phyloP scores from a whole-genome alignment of 2,888 invertebrate genomes.

The Aphidoletes aphidimyza region DNA sequence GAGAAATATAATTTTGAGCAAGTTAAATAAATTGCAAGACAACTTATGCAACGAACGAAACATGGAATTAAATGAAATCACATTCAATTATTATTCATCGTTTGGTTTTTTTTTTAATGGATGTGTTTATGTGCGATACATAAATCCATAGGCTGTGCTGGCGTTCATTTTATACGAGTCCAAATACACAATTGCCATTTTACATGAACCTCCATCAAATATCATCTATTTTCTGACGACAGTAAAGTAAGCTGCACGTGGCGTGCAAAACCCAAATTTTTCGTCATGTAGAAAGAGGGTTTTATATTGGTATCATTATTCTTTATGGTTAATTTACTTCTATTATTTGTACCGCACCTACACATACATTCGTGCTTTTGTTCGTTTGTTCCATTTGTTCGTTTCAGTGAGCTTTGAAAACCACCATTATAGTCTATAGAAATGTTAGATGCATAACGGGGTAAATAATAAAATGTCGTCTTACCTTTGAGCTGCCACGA shows the following conservation, averaged over 20 bases:
- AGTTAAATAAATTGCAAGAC: background rate
- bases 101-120: constrained; percentile 20
- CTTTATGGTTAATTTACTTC: constrained; percentile 6
- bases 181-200: background rate
- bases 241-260: background rate
- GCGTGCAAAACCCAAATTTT: background rate
- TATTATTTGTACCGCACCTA: no score
- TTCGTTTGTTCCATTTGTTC: background rate
- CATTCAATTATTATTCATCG: constrained; percentile 16
- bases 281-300: background rate
- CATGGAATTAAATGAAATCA: background rate
- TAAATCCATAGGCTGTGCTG: background rate
- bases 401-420: no score
- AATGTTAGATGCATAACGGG: no score
- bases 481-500: constrained; percentile 69
- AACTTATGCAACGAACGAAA: background rate
- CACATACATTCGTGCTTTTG: background rate
- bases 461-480: no score
- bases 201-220: background rate
- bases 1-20: background rate
- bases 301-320: background rate
- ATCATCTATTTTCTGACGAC: background rate
- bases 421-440: no score
- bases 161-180: background rate
- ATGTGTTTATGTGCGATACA: background rate